Evolutionary conservation across 2,888 invertebrate species (phyloP), one percentile per base, ranked within the genome.

Genomic region (Melolontha melolontha): DNA sequence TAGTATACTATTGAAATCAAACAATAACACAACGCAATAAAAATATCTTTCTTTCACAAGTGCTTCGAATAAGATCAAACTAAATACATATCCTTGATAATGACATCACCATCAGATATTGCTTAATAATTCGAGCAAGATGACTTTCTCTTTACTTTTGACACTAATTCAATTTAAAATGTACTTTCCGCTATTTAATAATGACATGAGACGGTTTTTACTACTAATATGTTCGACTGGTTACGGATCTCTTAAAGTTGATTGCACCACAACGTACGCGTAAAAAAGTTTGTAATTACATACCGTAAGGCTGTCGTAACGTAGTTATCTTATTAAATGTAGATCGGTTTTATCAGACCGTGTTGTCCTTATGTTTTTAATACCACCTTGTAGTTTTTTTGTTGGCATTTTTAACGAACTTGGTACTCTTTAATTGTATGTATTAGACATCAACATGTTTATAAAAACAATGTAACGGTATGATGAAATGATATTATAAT

Each of bases 131-230:
- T 49, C 29, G 14, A 34, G 16, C 47, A 16, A 16, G 17, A 47
- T 47, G 17, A 49, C 47, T 49, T 47, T 62, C 59, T 62, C 47
- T 62, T 59, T 62, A 12, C 11, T 44, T 44, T 44, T 44, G 47
- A 44, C 47, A 47, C 12, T 59, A 44, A 59, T 59, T 62, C 34
- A 47, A 62, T 62, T 62, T 49, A 47, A 62, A 62, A 14, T 47
- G 17, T 14, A 34, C 16, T 11, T 42, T 16, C 11, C n/a, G 16
- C 34, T 62, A 47, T 34, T 34, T 16, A 42, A 42, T 44, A 57
- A 57, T 44, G 44, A 57, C 42, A 57, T 22, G 16, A 27, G 27
- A 29, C 27, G 16, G 34, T 34, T 44, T 17, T 22, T 49, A 49
- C 49, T 16, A 22, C 22, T 49, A 49, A 49, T 22, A 49, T 22